Evolutionary conservation across 2,113 vertebrate genomes (phyloP).

Genomic region (Gymnarchus niloticus): DNA sequence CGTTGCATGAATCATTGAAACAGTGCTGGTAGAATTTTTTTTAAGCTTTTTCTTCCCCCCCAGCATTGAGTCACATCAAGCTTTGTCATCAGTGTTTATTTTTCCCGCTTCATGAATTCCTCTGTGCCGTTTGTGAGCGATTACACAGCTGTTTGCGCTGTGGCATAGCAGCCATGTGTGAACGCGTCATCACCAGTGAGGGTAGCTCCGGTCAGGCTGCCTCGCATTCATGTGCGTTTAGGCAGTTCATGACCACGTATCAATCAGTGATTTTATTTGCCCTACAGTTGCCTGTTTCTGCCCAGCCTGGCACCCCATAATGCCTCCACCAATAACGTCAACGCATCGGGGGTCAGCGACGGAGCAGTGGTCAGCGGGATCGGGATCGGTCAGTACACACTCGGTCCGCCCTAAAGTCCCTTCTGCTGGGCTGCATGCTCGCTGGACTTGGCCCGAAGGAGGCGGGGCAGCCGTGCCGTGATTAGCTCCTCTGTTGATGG

Average conservation of each 20-base stretch:
- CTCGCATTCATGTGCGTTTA: not conserved
- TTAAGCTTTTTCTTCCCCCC: too few species aligned
- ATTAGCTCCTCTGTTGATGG: not conserved
- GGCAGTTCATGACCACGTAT: not conserved
- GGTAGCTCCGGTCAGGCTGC: not conserved
- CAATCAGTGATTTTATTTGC: not conserved
- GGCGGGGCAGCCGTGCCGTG: not conserved
- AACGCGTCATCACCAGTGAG: not conserved
- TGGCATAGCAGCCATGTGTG: not conserved
- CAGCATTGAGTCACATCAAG: not conserved
- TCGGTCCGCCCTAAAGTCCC: not conserved
- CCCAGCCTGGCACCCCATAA: slow-evolving; percentile 96
- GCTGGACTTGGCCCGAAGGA: not conserved
- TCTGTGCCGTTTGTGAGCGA: not conserved
- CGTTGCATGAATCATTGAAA: not conserved
- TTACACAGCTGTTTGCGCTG: not conserved
- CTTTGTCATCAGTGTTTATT: slow-evolving; percentile 1
- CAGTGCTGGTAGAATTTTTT: not conserved
- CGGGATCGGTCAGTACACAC: slow-evolving; percentile 70
- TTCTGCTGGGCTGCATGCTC: not conserved
- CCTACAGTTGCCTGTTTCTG: slow-evolving; percentile 83
- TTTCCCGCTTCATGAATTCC: not conserved
- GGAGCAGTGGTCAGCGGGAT: slow-evolving; percentile 89
- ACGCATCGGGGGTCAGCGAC: slow-evolving; percentile 77
- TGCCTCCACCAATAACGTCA: slow-evolving; percentile 78